Base-by-base conservation (phyloP, 2,797 vertebrate species). In the Sebastes jordani region DNA sequence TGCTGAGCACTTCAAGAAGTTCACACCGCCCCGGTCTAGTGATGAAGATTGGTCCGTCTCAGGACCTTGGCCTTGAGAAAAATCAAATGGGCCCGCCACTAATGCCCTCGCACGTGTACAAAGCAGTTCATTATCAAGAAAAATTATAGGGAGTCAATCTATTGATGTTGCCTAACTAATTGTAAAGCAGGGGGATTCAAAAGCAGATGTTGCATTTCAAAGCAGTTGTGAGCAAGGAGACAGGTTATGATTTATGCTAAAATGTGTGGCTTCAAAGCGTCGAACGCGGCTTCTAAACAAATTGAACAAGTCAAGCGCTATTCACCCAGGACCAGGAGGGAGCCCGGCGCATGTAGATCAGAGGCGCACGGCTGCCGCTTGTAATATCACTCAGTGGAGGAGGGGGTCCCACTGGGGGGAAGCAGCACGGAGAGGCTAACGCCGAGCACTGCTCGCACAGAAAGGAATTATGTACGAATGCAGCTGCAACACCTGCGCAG, bases 181-280 rank as follows among this genome's bases (percentile, higher is more conserved):
- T 96, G 95, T 96, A 95, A 96, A 95, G 94, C 91, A 78, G 91
- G 92, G 92, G 94, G 95, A 95, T 95, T 95, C 92, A 93, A 94
- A 95, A 96, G 93, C 96, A 96, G 96, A 96, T 96, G 96, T 95
- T 96, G 95, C 93, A 96, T 96, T 96, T 96, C 95, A 96, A 96
- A 96, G 96, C 95, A 90, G 91, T 94, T 88, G 94, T 93, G 94
- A 91, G 93, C 92, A 91, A 93, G 94, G 92, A 96, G 96, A 95
- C 95, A 95, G 95, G 95, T 96, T 96, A 96, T 97, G 96, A 96
- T 96, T 96, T 97, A 97, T 97, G 96, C 96, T 96, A 96, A 97
- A 95, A 95, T 93, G 96, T 91, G 91, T 94, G 95, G 95, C 96
- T 96, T 97, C 97, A 97, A 97, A 97, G 97, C 93, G 20, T 87